These are phyloP conservation scores for Chamaetylas fuelleborni DNA, from an alignment of 2,113 vertebrate genomes.

Conservation along the genomic window DNA sequence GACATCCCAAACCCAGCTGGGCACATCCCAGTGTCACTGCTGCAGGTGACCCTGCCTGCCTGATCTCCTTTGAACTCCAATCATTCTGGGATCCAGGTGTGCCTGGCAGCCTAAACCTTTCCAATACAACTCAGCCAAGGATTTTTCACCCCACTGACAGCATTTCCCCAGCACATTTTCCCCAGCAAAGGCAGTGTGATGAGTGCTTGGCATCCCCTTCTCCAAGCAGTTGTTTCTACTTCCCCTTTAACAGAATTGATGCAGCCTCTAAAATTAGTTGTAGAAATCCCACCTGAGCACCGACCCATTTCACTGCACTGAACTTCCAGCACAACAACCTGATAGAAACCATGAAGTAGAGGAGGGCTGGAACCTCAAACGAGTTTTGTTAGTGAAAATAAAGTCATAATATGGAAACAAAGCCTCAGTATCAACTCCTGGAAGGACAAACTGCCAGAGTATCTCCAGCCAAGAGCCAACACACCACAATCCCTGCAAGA, in stretches of 20 bases:
- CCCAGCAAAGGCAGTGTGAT: background rate
- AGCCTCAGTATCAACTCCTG: background rate
- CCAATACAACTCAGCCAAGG: fast-evolving
- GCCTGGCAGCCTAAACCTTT: background rate
- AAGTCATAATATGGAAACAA: background rate
- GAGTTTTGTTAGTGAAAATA: background rate
- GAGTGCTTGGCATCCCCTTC: background rate
- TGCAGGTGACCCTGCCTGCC: background rate
- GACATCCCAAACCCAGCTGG: background rate
- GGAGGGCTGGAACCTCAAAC: background rate
- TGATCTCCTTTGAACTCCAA: background rate
- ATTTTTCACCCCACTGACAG: background rate
- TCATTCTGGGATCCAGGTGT: background rate
- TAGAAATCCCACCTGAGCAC: background rate
- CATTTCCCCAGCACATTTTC: background rate
- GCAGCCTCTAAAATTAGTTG: background rate
- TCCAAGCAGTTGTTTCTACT: background rate
- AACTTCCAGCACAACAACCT: background rate
- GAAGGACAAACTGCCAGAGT: background rate
- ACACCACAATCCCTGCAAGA: background rate
- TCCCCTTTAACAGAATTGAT: background rate
- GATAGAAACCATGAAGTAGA: fast-evolving
- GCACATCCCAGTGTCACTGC: background rate
- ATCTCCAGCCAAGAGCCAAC: background rate
- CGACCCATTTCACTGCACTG: background rate